Evolutionary conservation across 1,140 invertebrate species (phyloP).

Genomic region (Calosoma granatense): DNA sequence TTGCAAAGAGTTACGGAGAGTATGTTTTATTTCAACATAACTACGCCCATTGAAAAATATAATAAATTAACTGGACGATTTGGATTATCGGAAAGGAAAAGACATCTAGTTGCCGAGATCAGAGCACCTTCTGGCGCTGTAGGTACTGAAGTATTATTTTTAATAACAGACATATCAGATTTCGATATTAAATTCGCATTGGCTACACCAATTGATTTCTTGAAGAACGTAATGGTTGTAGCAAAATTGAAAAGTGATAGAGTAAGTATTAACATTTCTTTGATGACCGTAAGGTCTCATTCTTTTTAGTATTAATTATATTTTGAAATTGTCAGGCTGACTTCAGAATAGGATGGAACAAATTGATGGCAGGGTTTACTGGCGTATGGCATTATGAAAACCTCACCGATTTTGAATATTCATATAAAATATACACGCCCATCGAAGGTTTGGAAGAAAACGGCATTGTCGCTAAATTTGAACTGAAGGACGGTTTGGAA

Average conservation of each 20-base stretch:
- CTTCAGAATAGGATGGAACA: constrained; percentile 61
- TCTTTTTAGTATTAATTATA: neutral
- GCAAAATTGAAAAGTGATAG: constrained; percentile 49
- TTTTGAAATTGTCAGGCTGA: constrained; percentile 45
- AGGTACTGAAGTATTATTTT: constrained; percentile 54
- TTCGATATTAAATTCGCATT: constrained; percentile 62
- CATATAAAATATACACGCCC: constrained; percentile 64
- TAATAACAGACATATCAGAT: constrained; percentile 43
- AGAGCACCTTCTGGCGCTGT: constrained; percentile 51
- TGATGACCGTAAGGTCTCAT: too few species aligned
- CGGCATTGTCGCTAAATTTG: constrained; percentile 57
- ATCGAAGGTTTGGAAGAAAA: constrained; percentile 61
- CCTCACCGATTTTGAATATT: constrained; percentile 60
- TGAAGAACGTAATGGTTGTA: constrained; percentile 50
- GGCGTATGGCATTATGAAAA: constrained; percentile 64
- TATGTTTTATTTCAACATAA: constrained; percentile 58
- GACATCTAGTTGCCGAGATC: constrained; percentile 59
- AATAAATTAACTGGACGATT: constrained; percentile 52
- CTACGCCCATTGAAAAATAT: constrained; percentile 56
- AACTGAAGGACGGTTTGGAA: constrained; percentile 50
- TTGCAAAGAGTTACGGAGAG: constrained; percentile 52
- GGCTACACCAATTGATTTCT: constrained; percentile 57
- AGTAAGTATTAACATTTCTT: constrained; percentile 31
- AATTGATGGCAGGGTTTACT: constrained; percentile 59
- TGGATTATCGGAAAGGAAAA: constrained; percentile 55